Base-by-base conservation (phyloP, 2,113 vertebrate species). In the Nerophis ophidion region DNA sequence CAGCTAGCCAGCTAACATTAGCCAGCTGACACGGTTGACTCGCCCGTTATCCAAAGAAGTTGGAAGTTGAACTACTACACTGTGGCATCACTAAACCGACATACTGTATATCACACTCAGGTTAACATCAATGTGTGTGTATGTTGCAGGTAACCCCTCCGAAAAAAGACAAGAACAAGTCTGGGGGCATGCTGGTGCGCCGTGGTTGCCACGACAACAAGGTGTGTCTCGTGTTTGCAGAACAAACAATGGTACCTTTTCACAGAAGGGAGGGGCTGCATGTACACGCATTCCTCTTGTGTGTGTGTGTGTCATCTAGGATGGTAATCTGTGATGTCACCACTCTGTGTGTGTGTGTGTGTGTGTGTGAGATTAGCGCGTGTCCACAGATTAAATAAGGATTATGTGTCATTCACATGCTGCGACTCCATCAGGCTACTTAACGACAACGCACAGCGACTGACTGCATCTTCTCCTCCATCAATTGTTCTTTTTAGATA, bases 161-260 rank as follows among this genome's bases (percentile, higher is more conserved):
- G 8, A 7, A 16, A 48, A 8, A 15, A 48, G 47, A 48, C n/a
- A 48, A 48, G n/a, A 16, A 33, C 44, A 72, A 48, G 65, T 81
- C 72, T 73, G 52, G 59, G 72, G 81, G 79, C 76, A 76, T 83
- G 81, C 67, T 33, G 11, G 57, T 40, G 48, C 86, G 53, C 87
- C 72, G 36, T 3, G 70, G 92, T 93, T 80, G 86, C 91, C 91
- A 86, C 77, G 91, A 91, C 90, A 91, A 94, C 89, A 77, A 87
- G 93, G 93, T 88, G 92, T 92, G 90, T 89, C 91, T 90, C 65
- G 81, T 95, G 92, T 95, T 95, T 95, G 91, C 88, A 93, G 92
- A 93, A 90, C 92, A 94, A 97, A 97, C 94, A 96, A 92, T 88
- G 90, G 92, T 92, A 93, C 92, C 91, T 95, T 93, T 92, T 92